Evolutionary conservation across 2,888 invertebrate genomes (phyloP), one percentile per base, ranked within the genome.

Genomic region (Acleris laterana): DNA sequence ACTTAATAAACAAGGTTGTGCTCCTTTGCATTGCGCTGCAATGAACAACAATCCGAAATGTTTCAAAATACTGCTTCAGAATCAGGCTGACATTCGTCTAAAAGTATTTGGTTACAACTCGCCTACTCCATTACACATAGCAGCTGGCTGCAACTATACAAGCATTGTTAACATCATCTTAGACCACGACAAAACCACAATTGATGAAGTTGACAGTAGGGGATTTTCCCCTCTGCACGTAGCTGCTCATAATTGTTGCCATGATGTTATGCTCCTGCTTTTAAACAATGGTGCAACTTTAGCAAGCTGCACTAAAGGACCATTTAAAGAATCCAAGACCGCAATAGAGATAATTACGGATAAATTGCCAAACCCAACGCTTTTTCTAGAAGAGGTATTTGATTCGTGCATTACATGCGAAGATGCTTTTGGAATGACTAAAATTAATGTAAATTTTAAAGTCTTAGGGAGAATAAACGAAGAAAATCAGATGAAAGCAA

Each of bases 401-500:
- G 56, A 56, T 44, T 56, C 56, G 9, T 56, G 16, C 25, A 25
- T 56, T 9, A 56, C n/a, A 22, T 56, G 44, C 4, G 9, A 56
- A 46, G 44, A 56, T 5, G 22, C n/a, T 22, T 56, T 56, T 22
- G 56, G 44, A n/a, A 46, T 50, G 53, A 25, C 62, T 48, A 11
- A 71, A 63, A 50, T 56, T 16, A 68, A 46, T 20, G 53, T 58
- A 11, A 65, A 66, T 68, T 75, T 75, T 4, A 68, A 84, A n/a
- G 61, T 75, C 9, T 68, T 71, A 32, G 70, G 72, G 20, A 68
- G 68, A 61, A 60, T 68, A 20, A n/a, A 58, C 42, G 59, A 60
- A 25, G 62, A 66, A 56, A 72, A 78, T 19, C 83, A 85, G 69
- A 80, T 84, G 72, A 74, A 77, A 44, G 82, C 84, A 5, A 69